Base-by-base conservation (phyloP, 1,140 invertebrate species). In the Neomicropteryx cornuta region DNA sequence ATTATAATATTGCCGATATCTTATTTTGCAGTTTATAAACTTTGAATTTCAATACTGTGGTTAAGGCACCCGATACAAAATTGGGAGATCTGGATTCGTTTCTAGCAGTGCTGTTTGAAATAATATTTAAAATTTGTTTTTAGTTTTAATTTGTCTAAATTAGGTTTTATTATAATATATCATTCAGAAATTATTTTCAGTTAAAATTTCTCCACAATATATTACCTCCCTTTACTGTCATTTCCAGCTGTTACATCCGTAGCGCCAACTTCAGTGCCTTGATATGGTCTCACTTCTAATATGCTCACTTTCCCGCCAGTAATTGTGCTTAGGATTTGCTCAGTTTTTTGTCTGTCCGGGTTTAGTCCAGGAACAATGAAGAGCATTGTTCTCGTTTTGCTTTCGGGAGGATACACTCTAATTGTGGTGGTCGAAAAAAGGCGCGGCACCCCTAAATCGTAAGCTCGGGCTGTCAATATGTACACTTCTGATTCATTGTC, bases 371-470 rank as follows among this genome's bases (percentile, higher is more conserved):
- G 79, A 27, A 89, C 75, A 35, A 88, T 77, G 56, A 89, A 89
- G 8, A 76, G 75, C 55, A 89, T 79, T 18, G 76, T 80, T 33
- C 81, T 68, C 30, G 78, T 73, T 47, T 76, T 67, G 49, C 69
- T 72, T 47, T 77, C 73, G 37, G 80, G 71, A 36, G 81, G 73
- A 68, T 78, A 77, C 50, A 83, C 62, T 52, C 78, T 68, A 39
- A 82, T 76, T 40, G 70, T 66, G 8, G 77, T 76, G 5, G 72
- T 73, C 4, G 73, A 76, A 37, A 66, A 83, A 41, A 76, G 60
- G 49, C 79, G 77, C 2, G 86, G 87, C 1, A 85, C 71, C 53
- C 85, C 86, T 41, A 85, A 68, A 62, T 89, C 86, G 49, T 85
- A 87, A 10, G 83, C 84, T 51, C 83, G 69, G 16, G 79, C 74